A percentile compares a stretch with the other conserved stretches of the same genome.
Conservation (phyloP, 2,888 invertebrate species). For the Acanthoscelides obtectus region DNA sequence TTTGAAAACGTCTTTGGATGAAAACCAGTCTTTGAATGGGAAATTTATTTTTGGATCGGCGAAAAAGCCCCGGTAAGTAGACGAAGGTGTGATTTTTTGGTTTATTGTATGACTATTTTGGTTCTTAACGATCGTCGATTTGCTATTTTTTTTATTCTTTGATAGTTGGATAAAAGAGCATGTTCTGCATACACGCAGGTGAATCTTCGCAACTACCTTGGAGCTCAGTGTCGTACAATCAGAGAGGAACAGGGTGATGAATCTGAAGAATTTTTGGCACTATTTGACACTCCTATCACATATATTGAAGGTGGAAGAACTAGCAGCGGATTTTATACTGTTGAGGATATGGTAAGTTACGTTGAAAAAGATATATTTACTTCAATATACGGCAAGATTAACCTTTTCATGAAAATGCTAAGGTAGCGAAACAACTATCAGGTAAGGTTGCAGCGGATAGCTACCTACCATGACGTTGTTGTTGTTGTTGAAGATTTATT, state of each 20-base stretch:
- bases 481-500: no score
- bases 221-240: constrained; percentile 89
- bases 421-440: no score
- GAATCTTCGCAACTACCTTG: constrained; percentile 91
- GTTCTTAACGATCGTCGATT: no score
- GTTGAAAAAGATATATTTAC: neutral
- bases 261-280: constrained; percentile 87
- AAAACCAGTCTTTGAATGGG: constrained; percentile 84
- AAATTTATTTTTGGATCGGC: constrained; percentile 99
- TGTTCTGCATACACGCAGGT: constrained; percentile 99
- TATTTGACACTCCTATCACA: constrained; percentile 86
- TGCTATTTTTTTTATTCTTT: neutral
- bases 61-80: constrained; percentile 78
- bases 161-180: constrained; percentile 85
- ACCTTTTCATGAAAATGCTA: no score
- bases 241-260: constrained; percentile 98
- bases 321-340: constrained; percentile 93
- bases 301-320: constrained; percentile 98
- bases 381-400: no score
- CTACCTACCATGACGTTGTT: no score
- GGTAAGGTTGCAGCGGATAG: no score
- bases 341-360: constrained; percentile 74
- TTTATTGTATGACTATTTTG: no score
- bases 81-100: neutral
- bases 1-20: constrained; percentile 80